Percentiles rank a stretch among this genome's conserved stretches.
Conservation (phyloP, 2,797 vertebrate genomes). For the Limnodromus scolopaceus region DNA sequence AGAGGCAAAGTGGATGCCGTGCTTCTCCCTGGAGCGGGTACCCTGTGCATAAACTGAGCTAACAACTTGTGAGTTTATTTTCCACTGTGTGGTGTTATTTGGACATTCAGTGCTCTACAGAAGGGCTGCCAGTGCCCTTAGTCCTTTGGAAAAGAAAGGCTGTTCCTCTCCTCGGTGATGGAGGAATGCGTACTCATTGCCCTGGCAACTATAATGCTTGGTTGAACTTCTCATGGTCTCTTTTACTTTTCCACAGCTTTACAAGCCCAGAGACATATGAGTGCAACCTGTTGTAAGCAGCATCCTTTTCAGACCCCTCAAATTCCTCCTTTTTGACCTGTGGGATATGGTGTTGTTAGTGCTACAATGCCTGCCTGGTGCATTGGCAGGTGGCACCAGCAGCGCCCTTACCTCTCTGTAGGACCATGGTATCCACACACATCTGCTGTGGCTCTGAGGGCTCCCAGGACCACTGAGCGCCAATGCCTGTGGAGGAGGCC, state of each 20-base stretch:
- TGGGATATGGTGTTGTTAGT: not conserved
- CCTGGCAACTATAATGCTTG: not conserved
- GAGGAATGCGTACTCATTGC: not conserved
- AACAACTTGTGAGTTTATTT: not conserved
- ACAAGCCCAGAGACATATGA: not conserved
- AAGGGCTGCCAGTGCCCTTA: not conserved
- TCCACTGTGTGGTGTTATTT: not conserved
- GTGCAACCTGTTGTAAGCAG: not conserved
- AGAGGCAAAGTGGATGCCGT: not conserved
- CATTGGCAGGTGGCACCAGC: not conserved
- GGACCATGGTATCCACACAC: not conserved
- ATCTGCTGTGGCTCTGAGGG: not conserved
- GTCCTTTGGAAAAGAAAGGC: not conserved
- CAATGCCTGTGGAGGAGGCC: not conserved
- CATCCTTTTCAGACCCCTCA: not conserved
- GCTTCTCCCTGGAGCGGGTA: not conserved
- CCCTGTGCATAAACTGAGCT: not conserved
- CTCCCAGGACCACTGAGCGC: not conserved
- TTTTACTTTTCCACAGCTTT: not conserved
- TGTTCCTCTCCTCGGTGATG: not conserved
- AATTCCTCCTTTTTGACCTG: not conserved
- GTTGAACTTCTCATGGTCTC: not conserved
- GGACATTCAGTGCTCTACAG: not conserved
- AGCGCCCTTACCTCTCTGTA: not conserved
- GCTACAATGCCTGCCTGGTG: fast-evolving